Conservation (phyloP, 1,140 invertebrate species). For the Neotoxoptera formosana region DNA sequence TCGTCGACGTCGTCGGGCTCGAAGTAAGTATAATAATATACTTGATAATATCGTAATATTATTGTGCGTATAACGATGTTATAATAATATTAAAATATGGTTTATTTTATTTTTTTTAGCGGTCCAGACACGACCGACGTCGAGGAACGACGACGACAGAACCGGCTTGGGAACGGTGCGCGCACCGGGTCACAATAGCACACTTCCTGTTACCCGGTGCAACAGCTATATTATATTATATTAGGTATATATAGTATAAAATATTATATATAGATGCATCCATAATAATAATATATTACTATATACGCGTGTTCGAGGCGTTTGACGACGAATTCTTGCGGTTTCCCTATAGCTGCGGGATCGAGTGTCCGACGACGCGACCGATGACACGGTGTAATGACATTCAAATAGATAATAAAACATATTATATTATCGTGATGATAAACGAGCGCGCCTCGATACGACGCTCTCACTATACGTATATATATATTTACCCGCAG, state of each 20-base stretch:
- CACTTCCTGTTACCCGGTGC: background rate
- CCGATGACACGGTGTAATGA: conserved; percentile 2
- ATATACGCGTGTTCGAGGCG: background rate
- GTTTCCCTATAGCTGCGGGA: background rate
- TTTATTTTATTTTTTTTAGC: background rate
- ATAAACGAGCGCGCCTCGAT: background rate
- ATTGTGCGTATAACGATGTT: background rate
- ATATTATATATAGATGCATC: background rate
- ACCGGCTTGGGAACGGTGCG: background rate
- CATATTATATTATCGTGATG: no score
- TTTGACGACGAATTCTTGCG: conserved; percentile 28
- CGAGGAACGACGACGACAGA: background rate
- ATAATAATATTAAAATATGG: no score
- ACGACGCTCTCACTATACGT: background rate
- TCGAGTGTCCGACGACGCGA: background rate
- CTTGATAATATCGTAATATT: background rate
- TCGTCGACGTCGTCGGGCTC: background rate
- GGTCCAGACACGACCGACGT: background rate
- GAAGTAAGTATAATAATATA: background rate
- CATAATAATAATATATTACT: background rate
- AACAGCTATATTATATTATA: background rate
- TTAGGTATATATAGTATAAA: background rate
- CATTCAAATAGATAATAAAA: background rate
- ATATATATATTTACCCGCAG: background rate
- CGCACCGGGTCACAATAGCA: background rate